phyloP scores from a whole-genome alignment of 2,888 invertebrate genomes.

The Drosophila meridiana region DNA sequence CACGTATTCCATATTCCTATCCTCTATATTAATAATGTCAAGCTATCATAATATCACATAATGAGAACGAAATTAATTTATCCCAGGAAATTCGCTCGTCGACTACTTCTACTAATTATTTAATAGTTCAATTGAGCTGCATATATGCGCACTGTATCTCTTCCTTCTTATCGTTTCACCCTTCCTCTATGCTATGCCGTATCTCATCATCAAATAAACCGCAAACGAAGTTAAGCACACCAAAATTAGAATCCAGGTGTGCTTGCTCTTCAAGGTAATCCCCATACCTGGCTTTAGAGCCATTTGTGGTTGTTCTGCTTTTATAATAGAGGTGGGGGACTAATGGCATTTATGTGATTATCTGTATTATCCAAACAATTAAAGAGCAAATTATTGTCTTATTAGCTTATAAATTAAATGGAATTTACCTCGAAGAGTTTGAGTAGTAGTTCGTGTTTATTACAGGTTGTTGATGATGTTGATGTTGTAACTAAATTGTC shows the following conservation, averaged over 20 bases:
- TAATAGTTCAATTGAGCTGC: slow-evolving; percentile 1
- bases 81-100: neutral
- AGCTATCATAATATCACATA: neutral
- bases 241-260: slow-evolving; percentile 42
- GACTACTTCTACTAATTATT: neutral
- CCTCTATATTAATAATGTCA: neutral
- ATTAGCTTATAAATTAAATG: slow-evolving; percentile 53
- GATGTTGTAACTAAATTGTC: slow-evolving; percentile 15
- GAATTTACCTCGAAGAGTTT: slow-evolving; percentile 53
- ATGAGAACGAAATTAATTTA: neutral
- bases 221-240: slow-evolving; percentile 48
- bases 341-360: slow-evolving; percentile 48
- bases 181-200: slow-evolving; percentile 19
- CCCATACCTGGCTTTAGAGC: slow-evolving; percentile 20
- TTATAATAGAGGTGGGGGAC: slow-evolving; percentile 3
- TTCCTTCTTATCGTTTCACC: neutral
- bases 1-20: neutral
- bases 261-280: slow-evolving; percentile 18
- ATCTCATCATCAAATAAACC: slow-evolving; percentile 50
- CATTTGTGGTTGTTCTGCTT: slow-evolving; percentile 33
- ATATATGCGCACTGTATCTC: neutral
- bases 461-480: slow-evolving; percentile 18
- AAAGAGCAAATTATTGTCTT: slow-evolving; percentile 56
- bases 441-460: neutral
- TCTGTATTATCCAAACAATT: slow-evolving; percentile 54